Conservation (phyloP, 2,113 vertebrate genomes). For the Caretta caretta region DNA sequence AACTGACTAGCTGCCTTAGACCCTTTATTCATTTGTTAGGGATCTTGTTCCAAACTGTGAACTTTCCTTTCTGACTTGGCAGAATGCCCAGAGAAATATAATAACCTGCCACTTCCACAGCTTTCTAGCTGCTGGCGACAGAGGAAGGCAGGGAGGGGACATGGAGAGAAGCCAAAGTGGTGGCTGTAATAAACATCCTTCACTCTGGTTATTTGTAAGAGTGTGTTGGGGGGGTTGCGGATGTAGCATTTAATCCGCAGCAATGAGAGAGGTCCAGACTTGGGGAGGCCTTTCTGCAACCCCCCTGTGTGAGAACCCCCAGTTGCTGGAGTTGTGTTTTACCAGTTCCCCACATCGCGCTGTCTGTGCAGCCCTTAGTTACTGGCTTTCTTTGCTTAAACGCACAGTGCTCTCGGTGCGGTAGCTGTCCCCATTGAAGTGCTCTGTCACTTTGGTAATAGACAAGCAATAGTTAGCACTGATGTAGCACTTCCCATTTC, state of each 20-base stretch:
- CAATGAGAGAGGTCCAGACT: neutral
- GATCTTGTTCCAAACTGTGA: neutral
- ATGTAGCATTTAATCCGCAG: neutral
- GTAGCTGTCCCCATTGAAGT: neutral
- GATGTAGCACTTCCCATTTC: neutral
- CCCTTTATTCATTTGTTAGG: neutral
- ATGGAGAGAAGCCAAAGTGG: too few species aligned
- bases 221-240: neutral
- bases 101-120: neutral
- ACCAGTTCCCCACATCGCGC: neutral
- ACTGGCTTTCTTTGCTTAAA: neutral
- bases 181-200: neutral
- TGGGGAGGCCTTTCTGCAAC: too few species aligned
- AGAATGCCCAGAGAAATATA: neutral
- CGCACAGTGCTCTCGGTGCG: neutral
- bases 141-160: neutral
- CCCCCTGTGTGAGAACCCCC: rapidly evolving
- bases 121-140: neutral
- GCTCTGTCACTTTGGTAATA: neutral
- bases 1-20: neutral
- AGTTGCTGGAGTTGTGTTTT: neutral
- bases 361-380: neutral
- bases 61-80: neutral
- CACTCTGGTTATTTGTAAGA: neutral
- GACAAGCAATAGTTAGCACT: neutral